Conservation (phyloP, 2,113 vertebrate genomes). For the Phalacrocorax aristotelis region DNA sequence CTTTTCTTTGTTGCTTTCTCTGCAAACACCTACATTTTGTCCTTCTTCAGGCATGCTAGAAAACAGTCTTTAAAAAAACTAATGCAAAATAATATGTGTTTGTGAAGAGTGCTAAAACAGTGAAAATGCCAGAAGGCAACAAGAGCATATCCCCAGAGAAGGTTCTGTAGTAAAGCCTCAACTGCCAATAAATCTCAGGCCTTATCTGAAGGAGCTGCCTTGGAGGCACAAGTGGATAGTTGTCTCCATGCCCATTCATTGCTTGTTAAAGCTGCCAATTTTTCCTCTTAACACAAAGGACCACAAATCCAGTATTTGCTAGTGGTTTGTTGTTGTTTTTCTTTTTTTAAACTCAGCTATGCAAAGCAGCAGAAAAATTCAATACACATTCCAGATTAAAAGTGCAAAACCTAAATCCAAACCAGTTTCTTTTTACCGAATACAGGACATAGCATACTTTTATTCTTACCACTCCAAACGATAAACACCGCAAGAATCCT, state of each 20-base stretch:
- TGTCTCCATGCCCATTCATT: conserved; percentile 20
- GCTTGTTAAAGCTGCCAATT: neutral
- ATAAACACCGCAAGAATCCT: neutral
- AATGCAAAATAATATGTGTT: neutral
- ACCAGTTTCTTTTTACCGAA: neutral
- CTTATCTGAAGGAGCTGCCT: conserved; percentile 4
- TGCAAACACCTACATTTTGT: neutral
- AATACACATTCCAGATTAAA: neutral
- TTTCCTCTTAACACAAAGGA: neutral
- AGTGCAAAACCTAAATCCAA: neutral
- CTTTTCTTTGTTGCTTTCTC: neutral
- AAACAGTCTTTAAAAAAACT: neutral
- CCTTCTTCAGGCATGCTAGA: neutral
- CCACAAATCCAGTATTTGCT: neutral
- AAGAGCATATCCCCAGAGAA: neutral
- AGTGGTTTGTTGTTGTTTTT: too few relatives aligned
- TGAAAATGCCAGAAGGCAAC: neutral
- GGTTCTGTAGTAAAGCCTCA: neutral
- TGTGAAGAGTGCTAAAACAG: neutral
- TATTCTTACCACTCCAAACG: neutral
- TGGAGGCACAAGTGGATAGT: conserved; percentile 8
- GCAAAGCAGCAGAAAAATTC: conserved; percentile 22
- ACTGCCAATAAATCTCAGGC: neutral
- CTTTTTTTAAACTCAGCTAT: neutral
- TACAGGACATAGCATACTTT: neutral